Base-by-base conservation (phyloP, 2,797 vertebrate species). In the Fratercula arctica region DNA sequence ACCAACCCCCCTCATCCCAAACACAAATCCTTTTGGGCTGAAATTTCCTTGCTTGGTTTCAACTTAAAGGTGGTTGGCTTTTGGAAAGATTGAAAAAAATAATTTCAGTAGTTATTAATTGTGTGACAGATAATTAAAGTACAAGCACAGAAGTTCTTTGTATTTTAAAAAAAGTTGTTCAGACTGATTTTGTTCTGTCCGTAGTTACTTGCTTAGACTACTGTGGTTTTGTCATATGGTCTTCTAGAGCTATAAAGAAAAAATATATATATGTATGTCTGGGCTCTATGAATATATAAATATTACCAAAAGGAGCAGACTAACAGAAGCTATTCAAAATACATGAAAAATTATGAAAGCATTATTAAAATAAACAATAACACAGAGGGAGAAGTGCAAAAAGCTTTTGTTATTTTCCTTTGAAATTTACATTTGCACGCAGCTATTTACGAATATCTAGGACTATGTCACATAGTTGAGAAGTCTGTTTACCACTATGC, bases 1-100 rank as follows among this genome's bases (percentile, higher is more conserved):
- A 64, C 29, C 21, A 31, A 3, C 1, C 0, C 3, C 2, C 2
- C 1, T 61, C 19, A 28, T 9, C 12, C 10, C 11, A 69, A 57
- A 76, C 3, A 31, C 5, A 59, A 76, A 39, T 33, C 16, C 9
- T 41, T 79, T 87, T 5, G 13, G 3, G 11, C 9, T 70, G 26
- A 51, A 80, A 72, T 72, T 64, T 37, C 15, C 57, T 63, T 54
- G 2, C 26, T 83, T 67, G 13, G 2, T 84, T 88, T 35, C 35
- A 59, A 35, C 6, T 35, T 54, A 41, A 80, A 87, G 8, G 6
- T 6, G 4, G 31, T 23, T 82, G 19, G 5, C 2, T 45, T 92
- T 87, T 61, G 35, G 37, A 57, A 87, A 33, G 13, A 72, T 7
- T 24, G 16, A 23, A 57, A 59, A 60, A 61, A 57, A 16, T 11